phyloP scores from a whole-genome alignment of 2,888 invertebrate genomes.

The Apamea crenata region DNA sequence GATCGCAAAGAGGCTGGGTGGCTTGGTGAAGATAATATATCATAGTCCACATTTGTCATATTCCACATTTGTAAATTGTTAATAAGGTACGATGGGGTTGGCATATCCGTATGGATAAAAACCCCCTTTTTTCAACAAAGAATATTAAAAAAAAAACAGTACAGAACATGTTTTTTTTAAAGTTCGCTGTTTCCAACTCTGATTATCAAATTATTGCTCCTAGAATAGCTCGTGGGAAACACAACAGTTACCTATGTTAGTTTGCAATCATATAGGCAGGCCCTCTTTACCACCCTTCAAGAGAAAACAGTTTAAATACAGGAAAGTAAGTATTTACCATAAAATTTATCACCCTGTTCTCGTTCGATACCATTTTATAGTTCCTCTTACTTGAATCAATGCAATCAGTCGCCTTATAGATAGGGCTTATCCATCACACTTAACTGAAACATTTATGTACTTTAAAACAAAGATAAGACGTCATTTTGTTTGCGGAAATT shows the following conservation, averaged over 20 bases:
- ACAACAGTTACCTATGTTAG: neutral
- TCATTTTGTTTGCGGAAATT: slow-evolving; percentile 32
- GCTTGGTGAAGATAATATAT: no score
- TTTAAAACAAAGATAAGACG: slow-evolving; percentile 31
- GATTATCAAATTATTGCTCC: neutral
- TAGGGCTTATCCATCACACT: slow-evolving; percentile 26
- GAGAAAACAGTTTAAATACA: neutral
- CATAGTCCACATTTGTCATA: no score
- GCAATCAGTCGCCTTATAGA: slow-evolving; percentile 11
- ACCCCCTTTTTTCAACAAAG: no score
- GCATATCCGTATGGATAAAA: no score
- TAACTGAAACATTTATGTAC: slow-evolving; percentile 4
- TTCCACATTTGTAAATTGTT: no score
- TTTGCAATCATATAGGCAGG: neutral
- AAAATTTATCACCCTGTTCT: slow-evolving; percentile 7
- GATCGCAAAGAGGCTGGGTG: no score
- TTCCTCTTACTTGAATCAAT: slow-evolving; percentile 3
- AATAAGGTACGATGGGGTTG: no score
- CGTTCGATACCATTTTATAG: slow-evolving; percentile 20
- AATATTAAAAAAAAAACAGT: no score
- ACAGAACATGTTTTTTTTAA: neutral
- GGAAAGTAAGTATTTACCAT: neutral
- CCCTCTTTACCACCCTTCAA: neutral
- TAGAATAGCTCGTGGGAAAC: neutral
- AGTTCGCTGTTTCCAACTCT: neutral